These are phyloP conservation scores for Neelides folsomi DNA, from an alignment of 2,888 invertebrate genomes.

Conservation along the genomic window DNA sequence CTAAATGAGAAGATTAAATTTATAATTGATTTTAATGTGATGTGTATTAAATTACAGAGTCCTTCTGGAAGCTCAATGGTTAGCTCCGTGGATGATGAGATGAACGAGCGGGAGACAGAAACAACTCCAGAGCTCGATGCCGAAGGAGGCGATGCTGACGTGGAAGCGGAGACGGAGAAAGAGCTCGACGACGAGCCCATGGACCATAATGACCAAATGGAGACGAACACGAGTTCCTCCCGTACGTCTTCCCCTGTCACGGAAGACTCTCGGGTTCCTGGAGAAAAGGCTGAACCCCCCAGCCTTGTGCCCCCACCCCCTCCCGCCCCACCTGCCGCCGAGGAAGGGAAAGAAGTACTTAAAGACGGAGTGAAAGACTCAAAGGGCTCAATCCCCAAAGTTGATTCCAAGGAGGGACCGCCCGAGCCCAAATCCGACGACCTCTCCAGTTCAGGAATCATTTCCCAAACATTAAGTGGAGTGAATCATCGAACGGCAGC, in stretches of 20 bases:
- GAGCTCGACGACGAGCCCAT: conserved; percentile 26
- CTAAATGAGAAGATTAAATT: too few species aligned
- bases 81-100: conserved; percentile 58
- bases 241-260: conserved; percentile 29
- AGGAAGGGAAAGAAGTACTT: conserved; percentile 4
- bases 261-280: too few species aligned
- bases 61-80: conserved; percentile 73
- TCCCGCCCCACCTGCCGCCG: conserved; percentile 2
- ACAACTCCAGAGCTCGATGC: conserved; percentile 5
- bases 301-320: not conserved
- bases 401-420: too few species aligned
- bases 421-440: too few species aligned
- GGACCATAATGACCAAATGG: conserved; percentile 17
- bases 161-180: conserved; percentile 28
- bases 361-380: not conserved
- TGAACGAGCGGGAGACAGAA: conserved; percentile 41
- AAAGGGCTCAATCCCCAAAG: not conserved
- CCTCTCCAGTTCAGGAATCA: too few species aligned
- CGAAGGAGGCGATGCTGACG: conserved; percentile 18
- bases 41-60: conserved; percentile 41
- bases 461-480: too few species aligned
- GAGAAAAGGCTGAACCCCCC: too few species aligned
- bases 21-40: not conserved
- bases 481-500: too few species aligned
- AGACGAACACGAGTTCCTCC: conserved; percentile 31